phyloP scores from a whole-genome alignment of 2,888 invertebrate genomes.

The Drosophila neonasuta region DNA sequence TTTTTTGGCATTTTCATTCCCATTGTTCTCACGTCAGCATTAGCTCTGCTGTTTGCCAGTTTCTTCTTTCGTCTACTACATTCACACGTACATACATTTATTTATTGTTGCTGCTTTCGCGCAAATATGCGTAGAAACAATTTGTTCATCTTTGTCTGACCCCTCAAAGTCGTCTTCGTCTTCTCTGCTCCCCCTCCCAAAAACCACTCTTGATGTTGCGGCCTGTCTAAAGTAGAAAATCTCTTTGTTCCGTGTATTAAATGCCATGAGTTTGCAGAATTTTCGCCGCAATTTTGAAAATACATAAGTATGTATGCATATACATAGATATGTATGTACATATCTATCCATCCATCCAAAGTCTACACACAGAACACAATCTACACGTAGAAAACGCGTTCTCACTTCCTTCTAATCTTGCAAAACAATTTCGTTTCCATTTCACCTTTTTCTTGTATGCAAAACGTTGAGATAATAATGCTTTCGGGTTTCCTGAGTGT shows the following conservation, averaged over 20 bases:
- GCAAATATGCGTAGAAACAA: constrained; percentile 60
- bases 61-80: constrained; percentile 11
- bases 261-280: constrained; percentile 68
- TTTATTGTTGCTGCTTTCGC: constrained; percentile 36
- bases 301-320: neutral
- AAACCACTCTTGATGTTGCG: constrained; percentile 31
- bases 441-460: neutral
- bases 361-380: neutral
- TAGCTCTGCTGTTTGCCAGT: constrained; percentile 32
- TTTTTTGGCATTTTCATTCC: constrained; percentile 63
- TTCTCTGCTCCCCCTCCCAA: neutral
- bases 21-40: constrained; percentile 61
- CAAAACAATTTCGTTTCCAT: constrained; percentile 10
- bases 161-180: constrained; percentile 35
- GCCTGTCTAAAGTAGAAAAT: constrained; percentile 61
- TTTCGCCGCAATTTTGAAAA: constrained; percentile 50
- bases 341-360: neutral
- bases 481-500: no score
- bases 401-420: neutral
- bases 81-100: neutral
- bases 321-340: no score
- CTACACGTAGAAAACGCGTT: constrained; percentile 2
- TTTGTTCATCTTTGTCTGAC: constrained; percentile 45
- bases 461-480: neutral
- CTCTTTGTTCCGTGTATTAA: constrained; percentile 65